Percentiles rank a stretch among this genome's conserved stretches.
phyloP scores from a whole-genome alignment of 2,888 invertebrate species.

The Cheilosia pagana region DNA sequence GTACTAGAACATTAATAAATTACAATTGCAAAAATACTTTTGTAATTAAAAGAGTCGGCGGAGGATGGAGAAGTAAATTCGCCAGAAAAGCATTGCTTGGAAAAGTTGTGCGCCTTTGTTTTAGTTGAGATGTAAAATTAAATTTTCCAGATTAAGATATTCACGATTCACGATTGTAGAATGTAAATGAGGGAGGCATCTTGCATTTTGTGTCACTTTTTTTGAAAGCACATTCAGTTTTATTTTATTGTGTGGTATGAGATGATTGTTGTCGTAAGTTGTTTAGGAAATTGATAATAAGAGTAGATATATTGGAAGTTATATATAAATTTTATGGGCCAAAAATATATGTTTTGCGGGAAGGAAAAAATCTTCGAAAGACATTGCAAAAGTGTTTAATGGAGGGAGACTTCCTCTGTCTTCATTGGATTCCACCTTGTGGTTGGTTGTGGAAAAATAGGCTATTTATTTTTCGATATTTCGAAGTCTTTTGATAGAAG shows the following conservation, averaged over 20 bases:
- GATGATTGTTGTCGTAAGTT: no score
- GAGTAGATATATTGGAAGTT: no score
- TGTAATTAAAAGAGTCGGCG: slow-evolving; percentile 58
- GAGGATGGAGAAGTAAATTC: slow-evolving; percentile 16
- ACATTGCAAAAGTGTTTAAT: no score
- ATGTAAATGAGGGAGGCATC: not conserved
- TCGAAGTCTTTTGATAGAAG: no score
- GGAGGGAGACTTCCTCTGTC: no score
- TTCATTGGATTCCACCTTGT: no score
- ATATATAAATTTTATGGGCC: no score
- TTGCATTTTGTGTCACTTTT: not conserved
- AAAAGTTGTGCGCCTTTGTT: slow-evolving; percentile 18
- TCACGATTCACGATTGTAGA: not conserved
- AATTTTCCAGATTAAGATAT: slow-evolving; percentile 27
- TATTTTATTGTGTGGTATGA: not conserved
- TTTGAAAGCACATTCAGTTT: not conserved
- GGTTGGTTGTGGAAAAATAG: no score
- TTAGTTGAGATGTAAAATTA: slow-evolving; percentile 31
- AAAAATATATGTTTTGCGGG: no score
- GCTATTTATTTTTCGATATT: no score
- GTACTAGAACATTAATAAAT: slow-evolving; percentile 58
- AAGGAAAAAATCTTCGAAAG: no score
- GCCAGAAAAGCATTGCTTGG: slow-evolving; percentile 29
- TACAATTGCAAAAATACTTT: slow-evolving; percentile 72
- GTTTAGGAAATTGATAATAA: no score